Percentiles rank a stretch among this genome's conserved stretches.
Evolutionary conservation across 2,888 invertebrate genomes (phyloP).

Genomic region (Agrenia bidenticulata): DNA sequence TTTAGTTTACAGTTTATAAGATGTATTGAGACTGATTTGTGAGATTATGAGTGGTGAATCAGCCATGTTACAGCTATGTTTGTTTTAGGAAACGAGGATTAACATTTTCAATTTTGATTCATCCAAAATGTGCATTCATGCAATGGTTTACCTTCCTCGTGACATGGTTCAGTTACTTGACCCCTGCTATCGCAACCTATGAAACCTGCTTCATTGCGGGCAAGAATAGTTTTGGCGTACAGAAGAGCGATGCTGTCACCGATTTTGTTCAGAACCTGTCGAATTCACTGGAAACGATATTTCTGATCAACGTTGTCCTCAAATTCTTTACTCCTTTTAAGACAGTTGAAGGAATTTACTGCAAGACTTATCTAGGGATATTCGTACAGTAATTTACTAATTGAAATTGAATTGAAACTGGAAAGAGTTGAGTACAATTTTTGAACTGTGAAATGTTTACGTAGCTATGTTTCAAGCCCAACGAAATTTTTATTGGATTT

Average conservation of each 20-base stretch:
- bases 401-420: neutral
- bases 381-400: constrained; percentile 24
- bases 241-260: neutral
- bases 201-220: constrained; percentile 34
- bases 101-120: constrained; percentile 30
- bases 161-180: constrained; percentile 30
- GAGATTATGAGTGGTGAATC: too few species aligned
- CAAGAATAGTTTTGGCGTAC: neutral
- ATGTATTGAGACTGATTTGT: too few species aligned
- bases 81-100: constrained; percentile 7
- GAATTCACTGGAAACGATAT: constrained; percentile 28
- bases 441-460: neutral
- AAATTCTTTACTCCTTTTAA: constrained; percentile 40
- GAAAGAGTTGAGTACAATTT: neutral
- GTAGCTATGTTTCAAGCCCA: constrained; percentile 30
- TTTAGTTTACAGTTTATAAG: too few species aligned
- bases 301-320: constrained; percentile 28
- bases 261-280: constrained; percentile 16
- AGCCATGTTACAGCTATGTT: too few species aligned
- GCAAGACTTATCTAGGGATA: constrained; percentile 30
- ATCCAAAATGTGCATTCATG: constrained; percentile 42
- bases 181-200: constrained; percentile 42
- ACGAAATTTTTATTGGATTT: constrained; percentile 38
- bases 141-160: constrained; percentile 19
- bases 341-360: constrained; percentile 33